Percentiles rank a stretch among this genome's conserved stretches.
These are phyloP conservation scores for Manis javanica DNA, from an alignment of 2,797 vertebrate genomes.

Conservation along the genomic window DNA sequence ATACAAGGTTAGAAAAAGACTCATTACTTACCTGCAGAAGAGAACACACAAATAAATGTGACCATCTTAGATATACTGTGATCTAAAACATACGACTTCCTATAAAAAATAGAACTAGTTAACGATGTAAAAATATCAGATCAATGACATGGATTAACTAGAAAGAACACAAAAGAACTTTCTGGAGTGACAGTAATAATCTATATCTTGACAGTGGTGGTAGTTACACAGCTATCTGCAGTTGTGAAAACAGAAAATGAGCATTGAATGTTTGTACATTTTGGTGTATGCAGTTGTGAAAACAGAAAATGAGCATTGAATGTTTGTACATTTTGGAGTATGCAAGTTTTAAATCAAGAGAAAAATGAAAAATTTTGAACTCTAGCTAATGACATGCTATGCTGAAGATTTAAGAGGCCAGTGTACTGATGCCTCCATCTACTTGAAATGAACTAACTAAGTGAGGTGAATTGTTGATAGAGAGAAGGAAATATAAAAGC, in stretches of 20 bases:
- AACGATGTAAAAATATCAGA: not conserved
- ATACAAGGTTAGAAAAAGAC: not conserved
- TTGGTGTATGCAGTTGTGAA: not conserved
- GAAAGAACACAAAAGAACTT: not conserved
- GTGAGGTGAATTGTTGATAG: not conserved
- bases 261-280: not conserved
- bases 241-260: not conserved
- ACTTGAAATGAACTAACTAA: not conserved
- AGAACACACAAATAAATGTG: not conserved
- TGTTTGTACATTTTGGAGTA: not conserved
- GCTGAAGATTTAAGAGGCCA: not conserved
- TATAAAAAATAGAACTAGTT: not conserved
- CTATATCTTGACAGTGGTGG: not conserved
- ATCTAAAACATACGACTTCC: not conserved
- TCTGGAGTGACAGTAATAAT: not conserved
- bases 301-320: not conserved
- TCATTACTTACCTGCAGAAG: not conserved
- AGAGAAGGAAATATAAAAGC: not conserved
- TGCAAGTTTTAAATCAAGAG: not conserved
- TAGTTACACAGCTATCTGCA: not conserved
- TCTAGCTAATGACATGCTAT: not conserved
- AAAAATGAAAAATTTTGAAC: not conserved
- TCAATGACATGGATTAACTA: not conserved
- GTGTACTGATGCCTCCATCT: not conserved
- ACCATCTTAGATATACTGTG: not conserved